Conservation (phyloP, 2,888 invertebrate genomes). For the Phengaris arion region DNA sequence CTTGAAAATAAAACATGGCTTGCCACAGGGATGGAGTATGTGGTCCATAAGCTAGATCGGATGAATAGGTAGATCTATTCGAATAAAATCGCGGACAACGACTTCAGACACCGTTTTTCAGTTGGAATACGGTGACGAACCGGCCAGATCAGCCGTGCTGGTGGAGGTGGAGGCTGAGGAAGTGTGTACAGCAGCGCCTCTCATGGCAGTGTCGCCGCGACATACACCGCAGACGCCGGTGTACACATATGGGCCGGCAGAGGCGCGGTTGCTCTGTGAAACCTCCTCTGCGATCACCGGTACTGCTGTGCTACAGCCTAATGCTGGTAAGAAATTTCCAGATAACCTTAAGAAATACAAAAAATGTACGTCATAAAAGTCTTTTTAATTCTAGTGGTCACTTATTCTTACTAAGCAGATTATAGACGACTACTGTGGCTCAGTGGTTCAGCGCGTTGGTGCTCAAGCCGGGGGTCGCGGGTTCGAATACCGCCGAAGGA, state of each 20-base stretch:
- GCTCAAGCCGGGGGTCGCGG: too few relatives aligned
- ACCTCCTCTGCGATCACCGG: conserved; percentile 69
- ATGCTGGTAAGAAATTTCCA: conserved; percentile 51
- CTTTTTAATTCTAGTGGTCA: too few relatives aligned
- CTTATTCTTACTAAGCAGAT: too few relatives aligned
- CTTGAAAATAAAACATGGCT: not conserved
- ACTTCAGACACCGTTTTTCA: conserved; percentile 35
- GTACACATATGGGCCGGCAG: conserved; percentile 83
- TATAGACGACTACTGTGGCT: too few relatives aligned
- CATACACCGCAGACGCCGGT: conserved; percentile 85
- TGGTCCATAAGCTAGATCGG: not conserved
- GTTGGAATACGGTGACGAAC: conserved; percentile 61
- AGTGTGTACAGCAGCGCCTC: conserved; percentile 87
- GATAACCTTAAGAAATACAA: too few relatives aligned
- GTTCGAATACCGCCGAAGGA: too few relatives aligned
- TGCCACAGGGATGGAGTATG: too few relatives aligned
- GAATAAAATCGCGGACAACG: too few relatives aligned
- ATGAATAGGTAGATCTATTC: not conserved
- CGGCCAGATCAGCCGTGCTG: conserved; percentile 86
- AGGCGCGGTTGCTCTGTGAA: conserved; percentile 71
- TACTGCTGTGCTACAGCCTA: conserved; percentile 67
- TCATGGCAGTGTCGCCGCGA: conserved; percentile 82
- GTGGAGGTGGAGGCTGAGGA: conserved; percentile 90
- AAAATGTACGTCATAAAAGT: too few relatives aligned
- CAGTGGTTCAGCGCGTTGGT: too few relatives aligned